Base-by-base conservation (phyloP, 1,140 invertebrate genomes). In the Drosophila persimilis region DNA sequence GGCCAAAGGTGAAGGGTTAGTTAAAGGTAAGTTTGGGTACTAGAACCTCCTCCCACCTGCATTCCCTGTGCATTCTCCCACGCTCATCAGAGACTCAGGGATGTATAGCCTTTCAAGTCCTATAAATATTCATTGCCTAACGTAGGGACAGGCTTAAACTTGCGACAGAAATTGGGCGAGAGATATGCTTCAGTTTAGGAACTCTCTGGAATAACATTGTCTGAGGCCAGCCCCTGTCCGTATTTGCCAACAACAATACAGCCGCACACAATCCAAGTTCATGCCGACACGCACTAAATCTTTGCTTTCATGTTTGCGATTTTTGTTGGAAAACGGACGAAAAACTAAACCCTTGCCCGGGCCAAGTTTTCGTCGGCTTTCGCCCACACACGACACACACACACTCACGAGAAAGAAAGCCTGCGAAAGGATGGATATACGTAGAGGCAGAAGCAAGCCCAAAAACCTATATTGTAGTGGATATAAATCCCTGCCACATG, bases 251-350 rank as follows among this genome's bases (percentile, higher is more conserved):
- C 73, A 75, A 84, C 74, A 84, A 81, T 83, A 63, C 63, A 84
- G 63, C 72, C 50, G 67, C 35, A 51, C 61, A 67, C 58, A 80
- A 76, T 75, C 67, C 80, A 80, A 84, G 80, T 85, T 85, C 80
- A 86, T 77, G 81, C 81, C 81, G 73, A 63, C 81, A 85, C 80
- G 81, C 80, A 85, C 81, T 85, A 85, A 86, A 86, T 86, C 81
- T 88, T 86, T 83, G 83, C 81, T 88, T 85, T 85, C 81, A 88
- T 85, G 73, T 85, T 60, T 75, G 55, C 61, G 62, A 20, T 73
- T 85, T 84, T 88, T 81, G 76, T 80, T 86, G 43, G 63, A 43
- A 39, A 54, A 51, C 62, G 47, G 71, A 67, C 59, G 44, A 63
- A 58, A 77, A 79, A 84, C 65, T 76, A 69, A 74, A 73, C 58